phyloP scores from a whole-genome alignment of 2,888 invertebrate species.

The Ophioninae sp. region DNA sequence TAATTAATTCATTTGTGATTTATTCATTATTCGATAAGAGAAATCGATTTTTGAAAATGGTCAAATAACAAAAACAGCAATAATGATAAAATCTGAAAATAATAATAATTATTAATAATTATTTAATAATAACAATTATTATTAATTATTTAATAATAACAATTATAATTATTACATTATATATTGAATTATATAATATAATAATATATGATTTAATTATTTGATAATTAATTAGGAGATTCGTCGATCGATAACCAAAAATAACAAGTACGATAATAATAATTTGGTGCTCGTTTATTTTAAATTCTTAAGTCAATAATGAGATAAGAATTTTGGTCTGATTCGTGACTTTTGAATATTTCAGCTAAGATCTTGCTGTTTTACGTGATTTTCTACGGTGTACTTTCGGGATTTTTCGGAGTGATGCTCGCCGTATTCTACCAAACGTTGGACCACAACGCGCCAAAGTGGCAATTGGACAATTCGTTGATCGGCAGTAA shows the following conservation, averaged over 20 bases:
- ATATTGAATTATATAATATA: too few species aligned
- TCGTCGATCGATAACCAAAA: neutral
- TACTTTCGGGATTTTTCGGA: slow-evolving; percentile 96
- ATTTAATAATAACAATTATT: neutral
- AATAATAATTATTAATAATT: neutral
- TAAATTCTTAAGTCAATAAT: neutral
- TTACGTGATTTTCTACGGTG: slow-evolving; percentile 97
- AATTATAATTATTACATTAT: neutral
- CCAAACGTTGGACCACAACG: slow-evolving; percentile 91
- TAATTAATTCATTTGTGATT: neutral
- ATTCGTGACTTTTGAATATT: slow-evolving; percentile 72
- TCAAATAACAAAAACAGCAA: neutral
- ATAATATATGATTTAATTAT: neutral
- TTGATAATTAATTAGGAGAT: neutral
- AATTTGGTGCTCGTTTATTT: neutral
- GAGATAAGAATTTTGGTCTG: neutral
- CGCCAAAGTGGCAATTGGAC: slow-evolving; percentile 95
- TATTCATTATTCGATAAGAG: too few species aligned
- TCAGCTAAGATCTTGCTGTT: slow-evolving; percentile 97
- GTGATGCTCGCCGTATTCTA: slow-evolving; percentile 97
- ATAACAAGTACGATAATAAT: neutral
- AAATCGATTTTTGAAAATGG: neutral
- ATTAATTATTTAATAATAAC: neutral
- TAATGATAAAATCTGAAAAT: neutral
- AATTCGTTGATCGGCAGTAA: slow-evolving; percentile 95